Base-by-base conservation (phyloP, 2,113 vertebrate species). In the Halichoeres trimaculatus region DNA sequence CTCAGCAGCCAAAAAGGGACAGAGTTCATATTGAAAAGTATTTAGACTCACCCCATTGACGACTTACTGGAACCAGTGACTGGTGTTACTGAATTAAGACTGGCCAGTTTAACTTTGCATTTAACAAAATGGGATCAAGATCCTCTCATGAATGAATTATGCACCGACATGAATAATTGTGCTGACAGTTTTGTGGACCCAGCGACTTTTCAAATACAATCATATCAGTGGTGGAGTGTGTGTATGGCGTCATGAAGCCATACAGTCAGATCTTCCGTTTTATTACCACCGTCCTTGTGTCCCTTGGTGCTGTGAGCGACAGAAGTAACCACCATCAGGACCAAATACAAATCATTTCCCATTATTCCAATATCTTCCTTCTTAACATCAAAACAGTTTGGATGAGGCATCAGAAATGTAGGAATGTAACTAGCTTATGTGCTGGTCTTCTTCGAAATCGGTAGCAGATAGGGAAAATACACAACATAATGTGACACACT, bases 311-410 rank as follows among this genome's bases (percentile, higher is more conserved):
- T 69, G 66, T 59, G 70, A 75, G 48, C 2, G 4, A 62, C 63
- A 36, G 43, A 43, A 12, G 54, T 71, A 36, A 14, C 67, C 30
- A n/a, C 24, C 5, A 9, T 62, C 35, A 71, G 22, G 30, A 38
- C 5, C 38, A 20, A 55, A 30, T 19, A 63, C 14, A 70, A 51
- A 70, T 43, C 2, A 12, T 38, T 45, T 58, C n/a, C 10, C 54
- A 53, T 64, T 47, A 22, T 66, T 16, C 5, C 19, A 47, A 26
- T 22, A 43, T 51, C 7, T 19, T 22, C 17, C 23, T 53, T 53
- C 16, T 36, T 78, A 81, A 81, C 61, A 80, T 60, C 82, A 53
- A 77, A 43, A 57, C 26, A 62, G 69, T 58, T 16, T 55, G 23
- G 24, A 35, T 51, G 34, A 20, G 58, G 53, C 17, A 36, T 7